These are phyloP conservation scores for Acanthurus lineatus DNA, from an alignment of 2,797 vertebrate species.

Conservation along the genomic window DNA sequence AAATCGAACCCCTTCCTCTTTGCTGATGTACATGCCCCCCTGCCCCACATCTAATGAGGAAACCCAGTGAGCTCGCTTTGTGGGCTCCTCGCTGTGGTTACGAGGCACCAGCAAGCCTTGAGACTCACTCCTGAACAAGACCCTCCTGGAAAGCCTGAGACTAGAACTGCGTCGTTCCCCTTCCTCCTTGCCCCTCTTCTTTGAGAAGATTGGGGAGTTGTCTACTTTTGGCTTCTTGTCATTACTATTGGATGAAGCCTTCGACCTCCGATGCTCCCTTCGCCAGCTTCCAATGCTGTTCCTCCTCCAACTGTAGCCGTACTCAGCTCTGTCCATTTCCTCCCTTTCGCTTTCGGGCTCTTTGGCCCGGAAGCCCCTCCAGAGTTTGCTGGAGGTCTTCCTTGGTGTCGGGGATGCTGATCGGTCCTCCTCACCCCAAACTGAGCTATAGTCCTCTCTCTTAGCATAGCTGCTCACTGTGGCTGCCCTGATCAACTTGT, in stretches of 20 bases:
- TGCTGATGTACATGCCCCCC: conserved; percentile 58
- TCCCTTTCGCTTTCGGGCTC: conserved; percentile 80
- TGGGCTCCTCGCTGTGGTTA: conserved; percentile 69
- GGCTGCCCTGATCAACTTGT: conserved; percentile 86
- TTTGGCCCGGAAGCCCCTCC: conserved; percentile 84
- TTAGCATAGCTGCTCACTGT: conserved; percentile 86
- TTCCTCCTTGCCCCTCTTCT: conserved; percentile 77
- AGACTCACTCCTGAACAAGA: conserved; percentile 86
- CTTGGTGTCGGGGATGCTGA: conserved; percentile 51
- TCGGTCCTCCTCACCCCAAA: conserved; percentile 76
- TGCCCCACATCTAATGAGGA: conserved; percentile 88
- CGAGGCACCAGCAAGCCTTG: conserved; percentile 84
- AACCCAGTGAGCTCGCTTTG: conserved; percentile 83
- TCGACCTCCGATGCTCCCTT: conserved; percentile 74
- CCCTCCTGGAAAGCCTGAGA: conserved; percentile 82
- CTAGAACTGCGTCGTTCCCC: conserved; percentile 83
- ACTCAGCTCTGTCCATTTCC: conserved; percentile 79
- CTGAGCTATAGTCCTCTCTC: conserved; percentile 77
- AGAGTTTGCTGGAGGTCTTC: conserved; percentile 78
- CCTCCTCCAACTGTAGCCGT: conserved; percentile 79
- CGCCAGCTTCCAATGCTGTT: conserved; percentile 78
- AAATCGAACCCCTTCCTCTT: conserved; percentile 66
- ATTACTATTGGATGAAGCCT: conserved; percentile 60
- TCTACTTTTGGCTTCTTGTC: conserved; percentile 77
- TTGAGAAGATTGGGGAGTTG: conserved; percentile 75